These are phyloP conservation scores for Platysteira castanea DNA, from an alignment of 2,113 vertebrate species.

Conservation along the genomic window DNA sequence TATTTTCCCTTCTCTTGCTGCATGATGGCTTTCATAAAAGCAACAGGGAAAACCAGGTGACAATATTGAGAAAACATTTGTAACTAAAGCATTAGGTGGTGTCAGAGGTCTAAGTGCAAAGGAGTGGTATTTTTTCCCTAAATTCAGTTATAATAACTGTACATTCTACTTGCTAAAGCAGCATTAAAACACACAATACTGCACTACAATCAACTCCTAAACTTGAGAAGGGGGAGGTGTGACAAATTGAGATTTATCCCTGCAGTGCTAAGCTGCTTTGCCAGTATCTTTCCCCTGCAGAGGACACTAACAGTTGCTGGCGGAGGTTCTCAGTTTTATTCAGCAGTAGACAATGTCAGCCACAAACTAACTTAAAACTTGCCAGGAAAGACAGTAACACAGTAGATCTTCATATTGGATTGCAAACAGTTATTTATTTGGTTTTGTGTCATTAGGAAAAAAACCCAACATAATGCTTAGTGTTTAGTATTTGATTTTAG, in stretches of 20 bases:
- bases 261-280: slow-evolving; percentile 14
- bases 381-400: background rate
- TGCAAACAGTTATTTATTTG: background rate
- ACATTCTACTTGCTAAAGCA: background rate
- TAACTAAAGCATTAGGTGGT: background rate
- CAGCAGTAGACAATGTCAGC: background rate
- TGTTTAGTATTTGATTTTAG: background rate
- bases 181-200: background rate
- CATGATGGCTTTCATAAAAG: background rate
- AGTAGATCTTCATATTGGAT: background rate
- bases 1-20: background rate
- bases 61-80: background rate
- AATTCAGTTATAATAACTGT: background rate
- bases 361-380: background rate
- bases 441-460: background rate
- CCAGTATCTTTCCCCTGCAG: background rate
- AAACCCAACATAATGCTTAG: background rate
- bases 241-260: slow-evolving; percentile 34
- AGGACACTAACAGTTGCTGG: background rate
- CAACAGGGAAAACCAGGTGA: background rate
- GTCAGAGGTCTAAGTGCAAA: background rate
- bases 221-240: background rate
- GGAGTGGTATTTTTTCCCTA: background rate
- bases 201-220: background rate
- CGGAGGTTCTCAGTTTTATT: background rate